Evolutionary conservation across 2,888 invertebrate species (phyloP), one percentile per base, ranked within the genome.

Genomic region (Monoplex corrugatus): DNA sequence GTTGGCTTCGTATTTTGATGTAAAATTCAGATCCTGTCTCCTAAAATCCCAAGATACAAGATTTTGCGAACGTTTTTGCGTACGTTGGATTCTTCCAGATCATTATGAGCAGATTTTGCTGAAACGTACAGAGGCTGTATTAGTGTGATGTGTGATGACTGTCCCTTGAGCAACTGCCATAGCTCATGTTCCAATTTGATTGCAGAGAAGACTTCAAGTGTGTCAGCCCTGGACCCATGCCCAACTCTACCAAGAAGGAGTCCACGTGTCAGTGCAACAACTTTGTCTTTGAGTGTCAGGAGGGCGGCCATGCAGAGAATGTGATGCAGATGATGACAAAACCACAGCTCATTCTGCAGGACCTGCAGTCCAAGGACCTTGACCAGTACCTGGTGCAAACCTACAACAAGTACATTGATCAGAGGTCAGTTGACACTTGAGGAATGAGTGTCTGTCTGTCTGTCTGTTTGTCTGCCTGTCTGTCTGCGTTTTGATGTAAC

Each of bases 371-470:
- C 38, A 90, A 92, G 16, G 90, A 94, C 85, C 91, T 94, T 28
- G 90, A 93, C 10, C 88, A 93, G 8, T 96, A 95, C 90, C 92
- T 96, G 5, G 90, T 95, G 0, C 91, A 93, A n/a, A 95, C 95
- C 63, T 94, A 93, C 84, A 85, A 92, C n/a, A 91, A 92, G 2
- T 94, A 93, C 89, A 90, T 92, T 40, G 93, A 94, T 40, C 89
- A 90, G 75, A 92, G 94, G 92, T 94, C 86, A 8, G 75, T 35
- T 16, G 13, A 57, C 13, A 16, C n/a, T n/a, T n/a, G n/a, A n/a
- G n/a, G n/a, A n/a, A n/a, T n/a, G n/a, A n/a, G n/a, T 50, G n/a
- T n/a, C n/a, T n/a, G n/a, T n/a, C n/a, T n/a, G n/a, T n/a, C n/a
- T n/a, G n/a, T n/a, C n/a, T n/a, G n/a, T n/a, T 13, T 57, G 57